Percentiles rank a stretch among this genome's conserved stretches.
phyloP scores from a whole-genome alignment of 2,888 invertebrate genomes.

The Caenorhabditis sp. region DNA sequence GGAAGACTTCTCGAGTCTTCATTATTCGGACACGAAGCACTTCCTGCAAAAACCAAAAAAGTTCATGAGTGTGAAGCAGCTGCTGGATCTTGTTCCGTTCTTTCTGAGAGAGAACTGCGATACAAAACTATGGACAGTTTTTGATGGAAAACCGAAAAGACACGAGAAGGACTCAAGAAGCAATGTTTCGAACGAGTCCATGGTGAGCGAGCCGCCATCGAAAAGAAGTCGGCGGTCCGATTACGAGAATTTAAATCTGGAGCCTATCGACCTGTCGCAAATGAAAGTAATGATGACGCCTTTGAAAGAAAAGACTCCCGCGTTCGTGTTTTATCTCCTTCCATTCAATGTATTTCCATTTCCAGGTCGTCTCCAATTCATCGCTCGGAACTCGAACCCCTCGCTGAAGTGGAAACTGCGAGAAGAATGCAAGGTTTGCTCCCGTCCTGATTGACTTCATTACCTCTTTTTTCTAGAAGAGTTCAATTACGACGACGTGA shows the following conservation, averaged over 20 bases:
- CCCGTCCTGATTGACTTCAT: too few relatives aligned
- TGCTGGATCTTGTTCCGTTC: conserved; percentile 6
- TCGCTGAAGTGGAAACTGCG: not conserved
- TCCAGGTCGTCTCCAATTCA: not conserved
- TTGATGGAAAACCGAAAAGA: not conserved
- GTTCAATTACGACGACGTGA: not conserved
- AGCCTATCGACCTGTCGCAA: conserved; percentile 14
- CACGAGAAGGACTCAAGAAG: not conserved
- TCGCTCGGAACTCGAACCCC: not conserved
- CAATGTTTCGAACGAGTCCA: not conserved
- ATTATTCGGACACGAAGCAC: not conserved
- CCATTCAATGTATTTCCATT: too few relatives aligned
- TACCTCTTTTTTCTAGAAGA: not conserved
- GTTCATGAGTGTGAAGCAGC: not conserved
- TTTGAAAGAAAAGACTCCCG: conserved; percentile 5
- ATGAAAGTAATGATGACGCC: conserved; percentile 6
- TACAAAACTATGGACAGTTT: not conserved
- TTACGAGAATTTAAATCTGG: not conserved
- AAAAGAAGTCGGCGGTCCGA: not conserved
- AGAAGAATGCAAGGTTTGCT: conserved; percentile 1
- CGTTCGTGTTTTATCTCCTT: not conserved
- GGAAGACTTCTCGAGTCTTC: conserved; percentile 30
- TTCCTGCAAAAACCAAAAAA: not conserved
- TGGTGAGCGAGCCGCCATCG: not conserved
- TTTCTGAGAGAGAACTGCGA: not conserved